A percentile compares a stretch with the other conserved stretches of the same genome.
phyloP scores from a whole-genome alignment of 2,888 invertebrate genomes.

The Phyto melanocephala region DNA sequence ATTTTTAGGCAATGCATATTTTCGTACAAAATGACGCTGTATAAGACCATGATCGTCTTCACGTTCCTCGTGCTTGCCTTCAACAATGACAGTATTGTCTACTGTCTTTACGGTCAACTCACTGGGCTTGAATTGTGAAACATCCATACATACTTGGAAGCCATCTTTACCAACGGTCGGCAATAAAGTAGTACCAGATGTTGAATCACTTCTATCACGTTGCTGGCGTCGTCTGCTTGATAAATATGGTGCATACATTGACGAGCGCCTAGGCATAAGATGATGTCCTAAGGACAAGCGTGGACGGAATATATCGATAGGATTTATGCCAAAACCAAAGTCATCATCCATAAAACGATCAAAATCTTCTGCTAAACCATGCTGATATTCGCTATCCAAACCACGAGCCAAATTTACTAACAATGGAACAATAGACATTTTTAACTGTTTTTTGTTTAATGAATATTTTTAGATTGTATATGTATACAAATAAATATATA shows the following conservation, averaged over 20 bases:
- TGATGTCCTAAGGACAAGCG: slow-evolving; percentile 61
- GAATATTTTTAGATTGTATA: neutral
- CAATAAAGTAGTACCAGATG: slow-evolving; percentile 78
- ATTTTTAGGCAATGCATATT: slow-evolving; percentile 86
- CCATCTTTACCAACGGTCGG: slow-evolving; percentile 76
- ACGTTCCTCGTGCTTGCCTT: slow-evolving; percentile 85
- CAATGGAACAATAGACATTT: slow-evolving; percentile 70
- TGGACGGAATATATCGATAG: slow-evolving; percentile 73
- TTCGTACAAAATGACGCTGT: slow-evolving; percentile 83
- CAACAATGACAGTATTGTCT: slow-evolving; percentile 84
- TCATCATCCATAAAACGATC: slow-evolving; percentile 68
- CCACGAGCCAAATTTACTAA: slow-evolving; percentile 66
- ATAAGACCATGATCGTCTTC: slow-evolving; percentile 84
- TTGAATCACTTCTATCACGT: slow-evolving; percentile 80
- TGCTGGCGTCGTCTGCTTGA: slow-evolving; percentile 82
- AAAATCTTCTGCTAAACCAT: slow-evolving; percentile 26
- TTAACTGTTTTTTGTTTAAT: neutral
- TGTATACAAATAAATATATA: no score
- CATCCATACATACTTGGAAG: slow-evolving; percentile 86
- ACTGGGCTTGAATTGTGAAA: slow-evolving; percentile 87
- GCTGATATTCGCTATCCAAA: slow-evolving; percentile 51
- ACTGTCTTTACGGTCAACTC: slow-evolving; percentile 89
- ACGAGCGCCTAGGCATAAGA: slow-evolving; percentile 81
- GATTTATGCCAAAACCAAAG: slow-evolving; percentile 74
- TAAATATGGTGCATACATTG: slow-evolving; percentile 78